These are phyloP conservation scores for Acanthurus tractus DNA, from an alignment of 2,797 vertebrate species.

Conservation along the genomic window DNA sequence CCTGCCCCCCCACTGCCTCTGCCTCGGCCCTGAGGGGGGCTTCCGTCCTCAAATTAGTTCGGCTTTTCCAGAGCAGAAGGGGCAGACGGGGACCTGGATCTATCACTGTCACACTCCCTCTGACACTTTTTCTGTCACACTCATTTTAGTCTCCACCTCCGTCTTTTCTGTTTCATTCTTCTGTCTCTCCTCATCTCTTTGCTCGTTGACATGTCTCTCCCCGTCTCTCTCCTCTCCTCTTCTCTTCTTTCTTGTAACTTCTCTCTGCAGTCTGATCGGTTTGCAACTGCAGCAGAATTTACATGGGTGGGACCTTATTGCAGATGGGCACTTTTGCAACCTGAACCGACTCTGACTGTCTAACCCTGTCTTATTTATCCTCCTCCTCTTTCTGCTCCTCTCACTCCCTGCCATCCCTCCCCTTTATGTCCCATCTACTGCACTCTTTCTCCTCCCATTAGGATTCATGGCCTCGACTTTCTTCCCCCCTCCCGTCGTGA, in stretches of 20 bases:
- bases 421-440: constrained; percentile 9
- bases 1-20: constrained; percentile 20
- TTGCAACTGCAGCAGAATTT: constrained; percentile 60
- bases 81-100: constrained; percentile 30
- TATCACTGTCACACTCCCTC: constrained; percentile 4
- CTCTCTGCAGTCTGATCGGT: constrained; percentile 60
- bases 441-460: constrained; percentile 9
- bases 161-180: constrained; percentile 18
- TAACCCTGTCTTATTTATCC: not conserved
- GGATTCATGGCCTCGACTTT: constrained; percentile 21
- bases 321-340: constrained; percentile 30
- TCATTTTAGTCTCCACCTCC: constrained; percentile 13
- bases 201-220: not conserved
- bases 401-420: not conserved
- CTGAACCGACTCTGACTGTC: constrained; percentile 13
- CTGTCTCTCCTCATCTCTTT: constrained; percentile 33
- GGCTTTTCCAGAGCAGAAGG: constrained; percentile 33
- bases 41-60: constrained; percentile 59
- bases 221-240: not conserved
- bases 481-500: not conserved
- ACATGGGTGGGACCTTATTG: constrained; percentile 53
- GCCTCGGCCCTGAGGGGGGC: constrained; percentile 19
- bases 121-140: constrained; percentile 29
- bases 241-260: constrained; percentile 36
- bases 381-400: not conserved